Conservation (phyloP, 2,888 invertebrate genomes). For the Sericinus montela region DNA sequence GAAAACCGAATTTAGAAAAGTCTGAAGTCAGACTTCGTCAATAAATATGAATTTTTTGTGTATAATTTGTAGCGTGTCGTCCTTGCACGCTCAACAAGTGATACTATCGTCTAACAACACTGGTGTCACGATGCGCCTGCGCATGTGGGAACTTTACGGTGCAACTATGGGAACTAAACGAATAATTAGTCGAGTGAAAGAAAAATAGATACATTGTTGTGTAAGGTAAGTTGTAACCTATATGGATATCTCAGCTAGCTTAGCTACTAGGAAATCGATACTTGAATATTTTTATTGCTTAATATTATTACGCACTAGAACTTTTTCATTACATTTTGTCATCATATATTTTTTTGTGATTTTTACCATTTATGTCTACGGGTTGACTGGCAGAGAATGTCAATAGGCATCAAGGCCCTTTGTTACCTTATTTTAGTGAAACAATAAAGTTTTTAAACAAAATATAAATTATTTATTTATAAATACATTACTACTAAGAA, state of each 20-base stretch:
- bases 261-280: background rate
- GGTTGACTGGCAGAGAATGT: too few relatives aligned
- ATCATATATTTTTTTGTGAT: too few relatives aligned
- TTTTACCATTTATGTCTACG: too few relatives aligned
- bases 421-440: too few relatives aligned
- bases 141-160: slow-evolving; percentile 16
- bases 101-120: slow-evolving; percentile 55
- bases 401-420: too few relatives aligned
- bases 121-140: slow-evolving; percentile 44
- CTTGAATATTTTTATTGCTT: slow-evolving; percentile 6
- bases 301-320: background rate
- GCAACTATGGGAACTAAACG: slow-evolving; percentile 12
- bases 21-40: background rate
- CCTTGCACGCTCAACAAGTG: slow-evolving; percentile 45
- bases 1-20: too few relatives aligned
- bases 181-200: slow-evolving; percentile 9
- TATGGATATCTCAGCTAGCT: background rate
- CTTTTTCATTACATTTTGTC: background rate
- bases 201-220: slow-evolving; percentile 14
- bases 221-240: slow-evolving; percentile 8
- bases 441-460: too few relatives aligned
- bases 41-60: background rate
- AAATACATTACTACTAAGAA: too few relatives aligned
- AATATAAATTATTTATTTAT: too few relatives aligned
- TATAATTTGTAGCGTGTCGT: slow-evolving; percentile 25